These are phyloP conservation scores for Corella eumyota DNA, from an alignment of 23 tunicate genomes.

Conservation along the genomic window DNA sequence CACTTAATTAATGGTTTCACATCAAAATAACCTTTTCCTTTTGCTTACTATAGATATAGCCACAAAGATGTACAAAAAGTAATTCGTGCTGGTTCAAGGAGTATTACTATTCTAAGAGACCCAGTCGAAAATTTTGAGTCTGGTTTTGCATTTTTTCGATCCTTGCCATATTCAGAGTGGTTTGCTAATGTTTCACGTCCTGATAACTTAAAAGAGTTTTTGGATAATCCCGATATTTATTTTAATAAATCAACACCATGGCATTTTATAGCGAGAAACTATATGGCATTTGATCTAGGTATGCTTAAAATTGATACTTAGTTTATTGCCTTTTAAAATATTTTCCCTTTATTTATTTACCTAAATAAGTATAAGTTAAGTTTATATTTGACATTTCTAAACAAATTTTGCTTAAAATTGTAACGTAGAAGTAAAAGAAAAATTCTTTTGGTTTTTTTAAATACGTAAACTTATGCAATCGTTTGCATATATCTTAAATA, in stretches of 20 bases:
- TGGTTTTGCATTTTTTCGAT: slow-evolving; percentile 88
- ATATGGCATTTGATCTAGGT: slow-evolving; percentile 90
- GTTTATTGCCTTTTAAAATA: too few species aligned
- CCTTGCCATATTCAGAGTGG: slow-evolving; percentile 91
- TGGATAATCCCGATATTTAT: slow-evolving; percentile 24
- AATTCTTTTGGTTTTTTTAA: too few species aligned
- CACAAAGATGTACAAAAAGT: slow-evolving; percentile 8
- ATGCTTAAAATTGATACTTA: neutral
- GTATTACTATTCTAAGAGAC: slow-evolving; percentile 75
- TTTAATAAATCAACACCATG: slow-evolving; percentile 89
- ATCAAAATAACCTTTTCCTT: too few species aligned
- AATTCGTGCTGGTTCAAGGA: slow-evolving; percentile 17
- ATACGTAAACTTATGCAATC: too few species aligned
- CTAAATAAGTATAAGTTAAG: too few species aligned
- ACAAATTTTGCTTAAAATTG: too few species aligned
- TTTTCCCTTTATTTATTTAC: too few species aligned
- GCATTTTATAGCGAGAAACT: slow-evolving; percentile 92
- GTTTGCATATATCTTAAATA: too few species aligned
- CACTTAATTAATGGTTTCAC: too few species aligned
- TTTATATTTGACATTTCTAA: too few species aligned
- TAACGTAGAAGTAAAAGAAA: too few species aligned
- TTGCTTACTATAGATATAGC: slow-evolving; percentile 39
- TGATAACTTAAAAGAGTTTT: slow-evolving; percentile 24
- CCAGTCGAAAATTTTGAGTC: slow-evolving; percentile 86
- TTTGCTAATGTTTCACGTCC: slow-evolving; percentile 28